Evolutionary conservation across 2,888 invertebrate genomes (phyloP), one percentile per base, ranked within the genome.

Genomic region (Eulithis testata): DNA sequence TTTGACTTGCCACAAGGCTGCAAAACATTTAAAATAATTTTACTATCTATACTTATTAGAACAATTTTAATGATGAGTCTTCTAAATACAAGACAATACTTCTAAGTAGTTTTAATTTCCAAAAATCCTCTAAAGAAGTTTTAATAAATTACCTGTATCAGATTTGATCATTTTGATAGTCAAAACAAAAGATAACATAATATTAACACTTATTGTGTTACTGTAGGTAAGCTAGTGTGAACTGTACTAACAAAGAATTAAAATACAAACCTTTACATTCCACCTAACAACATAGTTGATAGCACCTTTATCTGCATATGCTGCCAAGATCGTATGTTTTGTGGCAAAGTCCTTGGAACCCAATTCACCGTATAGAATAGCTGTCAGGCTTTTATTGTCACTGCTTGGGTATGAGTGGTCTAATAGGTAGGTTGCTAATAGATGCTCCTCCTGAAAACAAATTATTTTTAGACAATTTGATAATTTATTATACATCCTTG

Each of bases 281-380:
- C 99, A 98, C 49, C 99, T 94, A 50, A 98, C 92, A 63, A 99
- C 94, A 90, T 99, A 99, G 83, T 96, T 96, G 8, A 99, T 94
- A 69, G 94, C 93, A 52, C 96, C 96, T 27, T 91, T 91, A 66
- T 95, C 93, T 3, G 97, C 96, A 83, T 96, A 92, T 49, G 91
- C 85, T 73, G 96, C 94, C 31, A 99, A 89, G 70, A 95, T 91
- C 55, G 93, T 89, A 85, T 99, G 98, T 82, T 97, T 97, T 31
- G 92, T 82, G 4, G 94, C 87, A 85, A 99, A 98, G 44, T 95
- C 94, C 14, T 89, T 84, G 11, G 96, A 96, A 4, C 98, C 98
- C 63, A 99, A 92, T 88, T 98, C 97, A 54, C 97, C 98, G 91
- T 99, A 99, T 21, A 99, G 91, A 61, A 99, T 94, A 27, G 97